Percentiles rank a stretch among this genome's conserved stretches.
Evolutionary conservation across 2,113 vertebrate species (phyloP).

Genomic region (Tichodroma muraria): DNA sequence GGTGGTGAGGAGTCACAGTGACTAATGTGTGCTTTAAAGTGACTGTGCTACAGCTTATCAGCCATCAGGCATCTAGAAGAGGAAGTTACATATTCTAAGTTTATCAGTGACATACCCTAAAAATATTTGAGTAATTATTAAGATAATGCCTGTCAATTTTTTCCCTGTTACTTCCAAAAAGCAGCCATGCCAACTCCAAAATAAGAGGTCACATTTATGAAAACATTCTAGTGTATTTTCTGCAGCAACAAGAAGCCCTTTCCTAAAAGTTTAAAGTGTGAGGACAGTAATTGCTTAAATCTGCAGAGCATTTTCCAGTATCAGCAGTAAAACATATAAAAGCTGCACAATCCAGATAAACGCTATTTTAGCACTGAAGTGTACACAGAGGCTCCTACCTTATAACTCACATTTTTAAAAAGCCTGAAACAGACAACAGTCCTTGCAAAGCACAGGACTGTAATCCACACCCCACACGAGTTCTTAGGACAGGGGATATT

Average conservation of each 20-base stretch:
- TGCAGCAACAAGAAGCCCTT: not conserved
- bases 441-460: not conserved
- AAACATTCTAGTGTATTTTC: not conserved
- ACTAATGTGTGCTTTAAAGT: slow-evolving; percentile 22
- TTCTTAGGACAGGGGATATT: not conserved
- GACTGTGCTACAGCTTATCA: not conserved
- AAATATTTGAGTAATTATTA: not conserved
- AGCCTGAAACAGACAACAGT: not conserved
- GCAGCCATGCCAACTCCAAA: not conserved
- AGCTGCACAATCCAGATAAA: not conserved
- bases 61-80: not conserved
- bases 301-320: not conserved
- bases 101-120: not conserved
- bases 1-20: not conserved
- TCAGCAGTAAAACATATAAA: not conserved
- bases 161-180: not conserved
- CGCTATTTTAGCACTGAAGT: not conserved
- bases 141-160: not conserved
- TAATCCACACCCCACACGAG: not conserved
- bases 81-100: not conserved
- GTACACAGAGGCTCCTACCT: not conserved
- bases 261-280: not conserved
- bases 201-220: not conserved
- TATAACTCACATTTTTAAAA: not conserved
- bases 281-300: not conserved